Percentiles rank a stretch among this genome's conserved stretches.
phyloP scores from a whole-genome alignment of 2,888 invertebrate species.

The Tortricodes alternella region DNA sequence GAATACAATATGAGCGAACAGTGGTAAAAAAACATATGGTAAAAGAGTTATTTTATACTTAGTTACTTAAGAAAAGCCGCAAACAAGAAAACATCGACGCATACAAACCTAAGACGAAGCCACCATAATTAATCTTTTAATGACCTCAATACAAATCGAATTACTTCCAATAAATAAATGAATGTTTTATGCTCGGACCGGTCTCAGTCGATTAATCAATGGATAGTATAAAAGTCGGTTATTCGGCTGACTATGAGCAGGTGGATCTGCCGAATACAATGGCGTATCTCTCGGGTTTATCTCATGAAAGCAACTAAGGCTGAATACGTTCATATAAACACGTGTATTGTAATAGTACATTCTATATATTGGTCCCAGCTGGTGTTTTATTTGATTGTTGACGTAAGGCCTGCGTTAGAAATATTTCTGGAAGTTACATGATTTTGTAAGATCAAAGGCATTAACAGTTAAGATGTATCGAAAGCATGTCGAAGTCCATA shows the following conservation, averaged over 20 bases:
- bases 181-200: slow-evolving; percentile 25
- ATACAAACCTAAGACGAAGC: neutral
- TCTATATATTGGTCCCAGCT: too few species aligned
- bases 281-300: neutral
- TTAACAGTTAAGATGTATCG: too few species aligned
- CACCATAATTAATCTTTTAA: slow-evolving; percentile 11
- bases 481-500: too few species aligned
- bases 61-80: too few species aligned
- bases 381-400: too few species aligned
- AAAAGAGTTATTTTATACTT: too few species aligned
- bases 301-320: too few species aligned
- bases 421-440: too few species aligned
- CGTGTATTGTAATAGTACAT: too few species aligned
- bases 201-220: slow-evolving; percentile 24
- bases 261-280: slow-evolving; percentile 9
- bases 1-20: neutral
- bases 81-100: neutral
- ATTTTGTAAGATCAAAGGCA: too few species aligned
- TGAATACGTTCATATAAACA: too few species aligned
- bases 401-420: too few species aligned
- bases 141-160: slow-evolving; percentile 19
- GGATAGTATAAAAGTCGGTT: slow-evolving; percentile 16
- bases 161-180: slow-evolving; percentile 27
- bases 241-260: slow-evolving; percentile 20
- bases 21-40: neutral